phyloP scores from a whole-genome alignment of 2,113 vertebrate genomes.

The Marmota flaviventris region DNA sequence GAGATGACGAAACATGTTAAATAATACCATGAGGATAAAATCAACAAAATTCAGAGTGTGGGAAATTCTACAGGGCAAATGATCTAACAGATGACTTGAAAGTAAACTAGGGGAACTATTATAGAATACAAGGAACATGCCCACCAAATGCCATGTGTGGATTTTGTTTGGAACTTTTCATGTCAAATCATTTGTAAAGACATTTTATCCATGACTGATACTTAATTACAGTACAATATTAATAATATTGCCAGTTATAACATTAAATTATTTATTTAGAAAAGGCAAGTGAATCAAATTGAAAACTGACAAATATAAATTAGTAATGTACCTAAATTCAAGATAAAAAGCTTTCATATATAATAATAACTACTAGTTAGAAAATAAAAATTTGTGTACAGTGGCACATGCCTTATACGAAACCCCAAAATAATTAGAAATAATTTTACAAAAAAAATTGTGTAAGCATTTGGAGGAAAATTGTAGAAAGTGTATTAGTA shows the following conservation, averaged over 20 bases:
- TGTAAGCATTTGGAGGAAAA: neutral
- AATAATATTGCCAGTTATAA: neutral
- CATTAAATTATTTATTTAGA: neutral
- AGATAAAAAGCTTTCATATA: neutral
- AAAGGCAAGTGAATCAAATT: neutral
- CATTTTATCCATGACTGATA: neutral
- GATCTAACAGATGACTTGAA: neutral
- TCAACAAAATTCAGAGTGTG: constrained; percentile 18
- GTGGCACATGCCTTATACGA: neutral
- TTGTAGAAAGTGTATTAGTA: neutral
- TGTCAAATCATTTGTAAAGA: neutral
- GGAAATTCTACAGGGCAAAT: constrained; percentile 6
- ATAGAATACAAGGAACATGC: neutral
- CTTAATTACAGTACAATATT: neutral
- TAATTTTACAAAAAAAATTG: constrained; percentile 10
- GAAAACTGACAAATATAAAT: constrained; percentile 47
- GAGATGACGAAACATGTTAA: constrained; percentile 51
- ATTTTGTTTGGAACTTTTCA: neutral
- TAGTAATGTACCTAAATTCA: neutral
- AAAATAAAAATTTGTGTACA: neutral
- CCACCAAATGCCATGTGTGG: neutral
- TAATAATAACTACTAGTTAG: neutral
- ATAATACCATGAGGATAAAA: constrained; percentile 49
- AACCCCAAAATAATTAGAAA: neutral
- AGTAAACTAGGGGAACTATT: neutral